phyloP scores from a whole-genome alignment of 2,888 invertebrate species.

The Macaria liturata region DNA sequence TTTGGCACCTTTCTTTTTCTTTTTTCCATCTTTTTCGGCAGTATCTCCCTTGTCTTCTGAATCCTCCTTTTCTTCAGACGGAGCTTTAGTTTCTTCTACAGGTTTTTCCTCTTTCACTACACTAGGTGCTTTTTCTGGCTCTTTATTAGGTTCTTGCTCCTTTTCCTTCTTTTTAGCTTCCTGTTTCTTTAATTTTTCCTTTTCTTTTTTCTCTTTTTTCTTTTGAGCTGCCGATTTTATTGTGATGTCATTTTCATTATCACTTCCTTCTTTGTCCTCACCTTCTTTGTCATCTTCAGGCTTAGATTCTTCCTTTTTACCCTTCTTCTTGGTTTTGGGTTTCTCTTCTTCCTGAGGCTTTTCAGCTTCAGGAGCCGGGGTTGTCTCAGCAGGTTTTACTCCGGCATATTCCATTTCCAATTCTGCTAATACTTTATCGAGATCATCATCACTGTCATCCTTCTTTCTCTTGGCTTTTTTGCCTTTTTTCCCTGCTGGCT shows the following conservation, averaged over 20 bases:
- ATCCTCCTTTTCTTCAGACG: constrained; percentile 59
- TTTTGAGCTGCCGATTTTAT: constrained; percentile 94
- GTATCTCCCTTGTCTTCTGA: constrained; percentile 58
- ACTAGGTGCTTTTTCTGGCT: constrained; percentile 37
- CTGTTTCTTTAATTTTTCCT: constrained; percentile 89
- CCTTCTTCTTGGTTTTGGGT: constrained; percentile 68
- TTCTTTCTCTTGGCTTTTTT: constrained; percentile 89
- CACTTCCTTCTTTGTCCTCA: constrained; percentile 73
- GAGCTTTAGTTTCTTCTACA: constrained; percentile 47
- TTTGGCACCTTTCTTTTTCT: constrained; percentile 67
- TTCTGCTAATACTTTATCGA: constrained; percentile 93
- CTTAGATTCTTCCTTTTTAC: constrained; percentile 63
- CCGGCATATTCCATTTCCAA: constrained; percentile 91
- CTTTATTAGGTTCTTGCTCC: constrained; percentile 62
- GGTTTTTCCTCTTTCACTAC: constrained; percentile 47
- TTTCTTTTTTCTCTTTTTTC: constrained; percentile 94
- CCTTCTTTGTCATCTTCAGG: constrained; percentile 51
- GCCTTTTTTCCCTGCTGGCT: constrained; percentile 85
- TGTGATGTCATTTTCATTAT: constrained; percentile 83
- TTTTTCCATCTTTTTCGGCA: constrained; percentile 66
- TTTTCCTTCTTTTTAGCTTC: constrained; percentile 85
- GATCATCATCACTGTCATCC: constrained; percentile 90
- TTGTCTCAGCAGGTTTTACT: constrained; percentile 73
- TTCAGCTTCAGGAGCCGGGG: constrained; percentile 64
- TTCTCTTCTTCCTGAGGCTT: constrained; percentile 67